Evolutionary conservation across 2,888 invertebrate genomes (phyloP).

Genomic region (Mimachlamys varia): DNA sequence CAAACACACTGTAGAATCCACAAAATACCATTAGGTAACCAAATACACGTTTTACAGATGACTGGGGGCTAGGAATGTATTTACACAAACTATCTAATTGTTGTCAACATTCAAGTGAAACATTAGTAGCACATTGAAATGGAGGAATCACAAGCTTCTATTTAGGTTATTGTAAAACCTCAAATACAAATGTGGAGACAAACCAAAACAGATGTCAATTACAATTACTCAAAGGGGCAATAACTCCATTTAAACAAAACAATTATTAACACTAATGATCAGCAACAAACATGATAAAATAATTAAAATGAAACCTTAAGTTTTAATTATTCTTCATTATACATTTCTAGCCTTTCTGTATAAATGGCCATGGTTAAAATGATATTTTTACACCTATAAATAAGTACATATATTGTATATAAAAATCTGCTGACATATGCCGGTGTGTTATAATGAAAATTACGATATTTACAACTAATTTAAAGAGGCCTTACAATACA

Average conservation of each 20-base stretch:
- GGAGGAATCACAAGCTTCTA: background rate
- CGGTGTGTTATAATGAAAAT: background rate
- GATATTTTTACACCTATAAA: background rate
- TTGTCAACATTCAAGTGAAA: conserved; percentile 3
- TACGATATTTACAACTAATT: background rate
- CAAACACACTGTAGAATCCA: background rate
- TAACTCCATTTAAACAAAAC: background rate
- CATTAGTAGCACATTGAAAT: background rate
- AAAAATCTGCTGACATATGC: background rate
- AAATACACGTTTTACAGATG: background rate
- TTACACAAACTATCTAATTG: background rate
- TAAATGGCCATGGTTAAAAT: background rate
- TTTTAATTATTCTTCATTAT: background rate
- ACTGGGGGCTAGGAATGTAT: background rate
- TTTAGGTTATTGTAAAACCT: background rate
- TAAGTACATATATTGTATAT: background rate
- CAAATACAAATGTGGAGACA: background rate
- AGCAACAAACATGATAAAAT: background rate
- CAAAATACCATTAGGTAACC: background rate
- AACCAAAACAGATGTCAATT: background rate
- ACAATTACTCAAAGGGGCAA: background rate
- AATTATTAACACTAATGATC: background rate
- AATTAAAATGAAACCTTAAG: background rate
- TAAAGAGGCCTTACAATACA: background rate
- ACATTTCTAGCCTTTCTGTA: background rate